Percentiles rank a stretch among this genome's conserved stretches.
Conservation (phyloP, 2,113 vertebrate genomes). For the Rallus limicola region DNA sequence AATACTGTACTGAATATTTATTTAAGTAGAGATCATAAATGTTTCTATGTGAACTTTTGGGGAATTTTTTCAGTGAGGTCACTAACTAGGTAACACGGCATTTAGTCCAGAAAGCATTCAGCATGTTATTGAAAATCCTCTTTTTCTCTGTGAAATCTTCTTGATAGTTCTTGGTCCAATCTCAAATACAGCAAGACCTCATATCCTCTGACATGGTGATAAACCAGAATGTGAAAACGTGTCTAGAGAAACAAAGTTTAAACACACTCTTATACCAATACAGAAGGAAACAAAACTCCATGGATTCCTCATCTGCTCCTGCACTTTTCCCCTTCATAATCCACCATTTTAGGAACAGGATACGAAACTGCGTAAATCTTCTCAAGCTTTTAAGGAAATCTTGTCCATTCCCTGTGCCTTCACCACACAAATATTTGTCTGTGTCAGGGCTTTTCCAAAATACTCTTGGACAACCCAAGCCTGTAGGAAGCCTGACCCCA, state of each 20-base stretch:
- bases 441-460: not conserved
- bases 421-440: not conserved
- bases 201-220: not conserved
- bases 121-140: not conserved
- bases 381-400: not conserved
- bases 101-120: not conserved
- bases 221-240: not conserved
- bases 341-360: not conserved
- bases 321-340: not conserved
- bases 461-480: not conserved
- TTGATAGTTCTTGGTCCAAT: not conserved
- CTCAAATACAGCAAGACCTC: not conserved
- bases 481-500: not conserved
- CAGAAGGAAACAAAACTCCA: not conserved
- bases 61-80: accelerated
- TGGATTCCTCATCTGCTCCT: not conserved
- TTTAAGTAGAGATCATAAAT: not conserved
- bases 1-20: not conserved
- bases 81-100: not conserved
- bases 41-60: not conserved
- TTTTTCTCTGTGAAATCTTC: not conserved
- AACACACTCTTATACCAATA: not conserved
- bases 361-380: not conserved
- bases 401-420: not conserved
- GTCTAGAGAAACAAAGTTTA: not conserved